Evolutionary conservation across 2,888 invertebrate genomes (phyloP).

Genomic region (Caenorhabditis sp.): DNA sequence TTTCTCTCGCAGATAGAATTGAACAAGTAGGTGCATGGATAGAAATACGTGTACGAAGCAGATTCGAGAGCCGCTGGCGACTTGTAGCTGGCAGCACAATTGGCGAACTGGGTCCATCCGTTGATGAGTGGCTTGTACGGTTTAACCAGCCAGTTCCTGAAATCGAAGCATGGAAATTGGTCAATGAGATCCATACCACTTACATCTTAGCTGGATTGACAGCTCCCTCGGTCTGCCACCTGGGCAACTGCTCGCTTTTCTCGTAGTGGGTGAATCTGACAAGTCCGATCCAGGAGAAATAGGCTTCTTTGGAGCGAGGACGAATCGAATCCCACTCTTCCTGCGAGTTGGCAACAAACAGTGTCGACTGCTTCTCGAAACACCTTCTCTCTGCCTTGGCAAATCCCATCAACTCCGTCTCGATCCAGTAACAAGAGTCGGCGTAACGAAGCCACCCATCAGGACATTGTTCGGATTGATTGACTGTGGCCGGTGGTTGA

Average conservation of each 20-base stretch:
- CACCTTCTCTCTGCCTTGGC: slow-evolving; percentile 66
- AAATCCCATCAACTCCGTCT: slow-evolving; percentile 58
- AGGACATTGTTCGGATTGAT: slow-evolving; percentile 56
- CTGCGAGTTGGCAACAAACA: slow-evolving; percentile 68
- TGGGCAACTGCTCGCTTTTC: slow-evolving; percentile 53
- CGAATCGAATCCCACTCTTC: slow-evolving; percentile 66
- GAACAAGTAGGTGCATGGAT: slow-evolving; percentile 66
- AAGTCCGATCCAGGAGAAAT: slow-evolving; percentile 68
- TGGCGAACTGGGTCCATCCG: slow-evolving; percentile 67
- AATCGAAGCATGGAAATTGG: too few relatives aligned
- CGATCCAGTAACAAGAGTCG: slow-evolving; percentile 69
- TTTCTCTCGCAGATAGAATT: slow-evolving; percentile 71
- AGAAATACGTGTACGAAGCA: slow-evolving; percentile 67
- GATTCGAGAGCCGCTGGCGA: slow-evolving; percentile 43
- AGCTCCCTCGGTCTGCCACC: slow-evolving; percentile 65
- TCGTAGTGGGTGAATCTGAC: slow-evolving; percentile 63
- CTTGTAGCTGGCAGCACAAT: slow-evolving; percentile 70
- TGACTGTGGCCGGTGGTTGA: slow-evolving; percentile 34
- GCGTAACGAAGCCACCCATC: slow-evolving; percentile 69
- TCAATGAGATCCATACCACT: neutral
- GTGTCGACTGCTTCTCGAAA: slow-evolving; percentile 57
- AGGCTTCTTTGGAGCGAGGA: slow-evolving; percentile 40
- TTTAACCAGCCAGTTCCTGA: slow-evolving; percentile 67
- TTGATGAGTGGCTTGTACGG: slow-evolving; percentile 61
- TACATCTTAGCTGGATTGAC: slow-evolving; percentile 55